These are phyloP conservation scores for Cryptomyrus ogoouensis DNA, from an alignment of 2,113 vertebrate genomes.

Conservation along the genomic window DNA sequence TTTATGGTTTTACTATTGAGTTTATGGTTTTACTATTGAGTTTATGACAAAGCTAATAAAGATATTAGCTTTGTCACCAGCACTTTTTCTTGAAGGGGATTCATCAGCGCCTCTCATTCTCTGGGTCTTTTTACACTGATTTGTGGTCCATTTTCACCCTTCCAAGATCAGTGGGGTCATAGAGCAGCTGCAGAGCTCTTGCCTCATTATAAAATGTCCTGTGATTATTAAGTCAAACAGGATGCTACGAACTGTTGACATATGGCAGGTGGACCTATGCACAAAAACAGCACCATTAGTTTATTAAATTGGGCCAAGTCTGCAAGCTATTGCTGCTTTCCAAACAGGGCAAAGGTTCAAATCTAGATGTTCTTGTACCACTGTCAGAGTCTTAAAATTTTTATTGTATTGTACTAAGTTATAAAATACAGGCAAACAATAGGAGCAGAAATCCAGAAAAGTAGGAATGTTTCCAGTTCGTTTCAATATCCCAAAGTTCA, in stretches of 20 bases:
- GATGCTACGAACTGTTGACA: background rate
- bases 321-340: background rate
- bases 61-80: background rate
- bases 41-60: no score
- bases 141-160: background rate
- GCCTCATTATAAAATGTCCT: background rate
- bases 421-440: background rate
- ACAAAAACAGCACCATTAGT: background rate
- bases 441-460: background rate
- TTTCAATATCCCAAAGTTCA: background rate
- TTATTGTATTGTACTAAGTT: background rate
- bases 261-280: background rate
- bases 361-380: background rate
- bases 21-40: background rate
- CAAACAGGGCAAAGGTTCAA: background rate
- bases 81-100: background rate
- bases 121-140: background rate
- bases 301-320: background rate
- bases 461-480: background rate
- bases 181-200: background rate
- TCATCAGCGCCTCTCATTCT: background rate
- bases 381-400: background rate
- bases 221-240: background rate
- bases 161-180: background rate
- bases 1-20: background rate